Evolutionary conservation across 2,888 invertebrate species (phyloP).

Genomic region (Acrobasis consociella): DNA sequence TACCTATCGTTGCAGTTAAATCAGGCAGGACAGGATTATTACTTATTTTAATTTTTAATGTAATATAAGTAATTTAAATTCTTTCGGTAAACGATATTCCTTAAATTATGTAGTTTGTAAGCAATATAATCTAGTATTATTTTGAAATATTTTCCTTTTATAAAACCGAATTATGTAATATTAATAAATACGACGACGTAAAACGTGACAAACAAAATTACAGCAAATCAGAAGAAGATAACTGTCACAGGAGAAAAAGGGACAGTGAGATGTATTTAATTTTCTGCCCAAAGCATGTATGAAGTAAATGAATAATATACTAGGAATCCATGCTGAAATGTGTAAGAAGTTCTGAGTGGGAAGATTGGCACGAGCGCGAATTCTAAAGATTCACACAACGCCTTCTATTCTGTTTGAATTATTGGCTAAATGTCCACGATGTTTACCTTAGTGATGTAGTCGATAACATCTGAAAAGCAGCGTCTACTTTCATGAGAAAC

Average conservation of each 20-base stretch:
- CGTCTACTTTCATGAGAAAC: constrained; percentile 55
- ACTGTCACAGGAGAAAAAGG: constrained; percentile 24
- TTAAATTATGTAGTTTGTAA: no score
- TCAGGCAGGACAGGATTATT: no score
- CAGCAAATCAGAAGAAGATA: constrained; percentile 28
- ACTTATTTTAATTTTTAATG: no score
- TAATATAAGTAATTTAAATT: no score
- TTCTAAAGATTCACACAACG: constrained; percentile 52
- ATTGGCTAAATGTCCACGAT: constrained; percentile 9
- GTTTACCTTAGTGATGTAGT: constrained; percentile 4
- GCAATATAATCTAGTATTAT: background rate
- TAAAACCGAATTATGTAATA: background rate
- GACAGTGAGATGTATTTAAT: constrained; percentile 20
- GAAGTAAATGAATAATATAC: constrained; percentile 46
- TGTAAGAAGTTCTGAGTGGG: constrained; percentile 51
- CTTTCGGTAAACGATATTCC: no score
- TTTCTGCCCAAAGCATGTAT: constrained; percentile 26
- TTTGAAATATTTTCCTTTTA: background rate
- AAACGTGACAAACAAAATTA: constrained; percentile 37
- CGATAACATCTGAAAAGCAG: constrained; percentile 19
- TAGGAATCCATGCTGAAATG: constrained; percentile 46
- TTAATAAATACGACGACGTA: constrained; percentile 28
- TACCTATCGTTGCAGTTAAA: background rate
- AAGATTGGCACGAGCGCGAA: constrained; percentile 54
- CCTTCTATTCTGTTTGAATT: constrained; percentile 35